Conservation (phyloP, 2,113 vertebrate genomes). For the Shinisaurus crocodilurus region DNA sequence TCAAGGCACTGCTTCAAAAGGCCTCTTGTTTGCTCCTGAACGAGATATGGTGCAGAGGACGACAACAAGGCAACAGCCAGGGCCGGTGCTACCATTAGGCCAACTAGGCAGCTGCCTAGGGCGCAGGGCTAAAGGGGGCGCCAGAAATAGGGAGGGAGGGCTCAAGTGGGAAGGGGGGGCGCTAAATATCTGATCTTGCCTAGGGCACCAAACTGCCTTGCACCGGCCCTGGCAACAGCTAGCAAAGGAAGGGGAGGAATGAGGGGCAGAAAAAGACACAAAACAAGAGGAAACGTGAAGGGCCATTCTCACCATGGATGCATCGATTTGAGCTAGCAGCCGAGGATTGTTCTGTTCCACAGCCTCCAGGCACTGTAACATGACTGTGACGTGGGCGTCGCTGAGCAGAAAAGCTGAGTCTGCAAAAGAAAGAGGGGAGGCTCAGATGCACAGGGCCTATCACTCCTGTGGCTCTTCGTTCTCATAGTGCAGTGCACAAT, state of each 20-base stretch:
- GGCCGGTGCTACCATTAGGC: too few species aligned
- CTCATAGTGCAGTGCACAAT: too few species aligned
- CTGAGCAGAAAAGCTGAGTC: conserved; percentile 94
- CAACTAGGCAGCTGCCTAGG: too few species aligned
- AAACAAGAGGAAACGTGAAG: background rate
- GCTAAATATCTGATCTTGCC: too few species aligned
- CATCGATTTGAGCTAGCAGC: conserved; percentile 92
- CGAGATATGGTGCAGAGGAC: background rate
- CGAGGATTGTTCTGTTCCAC: conserved; percentile 97
- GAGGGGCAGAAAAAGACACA: background rate
- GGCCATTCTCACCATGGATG: conserved; percentile 83
- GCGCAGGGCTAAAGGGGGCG: too few species aligned
- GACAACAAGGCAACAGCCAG: rapidly evolving
- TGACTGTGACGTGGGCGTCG: conserved; percentile 91
- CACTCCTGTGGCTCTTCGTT: background rate
- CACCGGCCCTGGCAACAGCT: too few species aligned
- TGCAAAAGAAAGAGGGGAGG: conserved; percentile 61
- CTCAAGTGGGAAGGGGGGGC: too few species aligned
- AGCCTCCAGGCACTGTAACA: conserved; percentile 98
- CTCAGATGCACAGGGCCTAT: background rate
- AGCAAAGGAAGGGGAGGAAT: rapidly evolving
- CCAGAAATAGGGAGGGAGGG: too few species aligned
- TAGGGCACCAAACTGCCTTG: too few species aligned
- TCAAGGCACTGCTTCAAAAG: background rate
- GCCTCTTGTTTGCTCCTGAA: rapidly evolving